These are phyloP conservation scores for Chymomyza costata DNA, from an alignment of 1,140 invertebrate species.

Conservation along the genomic window DNA sequence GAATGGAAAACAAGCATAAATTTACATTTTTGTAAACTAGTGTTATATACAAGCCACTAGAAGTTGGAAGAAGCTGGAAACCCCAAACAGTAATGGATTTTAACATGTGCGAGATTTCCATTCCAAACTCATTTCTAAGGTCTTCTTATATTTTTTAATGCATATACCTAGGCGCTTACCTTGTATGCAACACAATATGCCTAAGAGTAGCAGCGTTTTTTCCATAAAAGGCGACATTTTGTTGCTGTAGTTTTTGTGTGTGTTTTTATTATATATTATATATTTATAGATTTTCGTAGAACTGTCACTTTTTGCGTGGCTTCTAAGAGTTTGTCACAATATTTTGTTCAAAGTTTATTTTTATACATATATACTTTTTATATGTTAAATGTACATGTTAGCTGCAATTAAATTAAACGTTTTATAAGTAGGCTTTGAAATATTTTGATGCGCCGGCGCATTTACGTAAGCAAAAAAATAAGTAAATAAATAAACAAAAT, in stretches of 20 bases:
- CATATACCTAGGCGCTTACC: conserved; percentile 45
- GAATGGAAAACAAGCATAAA: too few relatives aligned
- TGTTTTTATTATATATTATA: conserved; percentile 20
- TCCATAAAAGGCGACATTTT: conserved; percentile 68
- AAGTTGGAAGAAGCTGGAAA: too few relatives aligned
- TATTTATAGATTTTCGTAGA: conserved; percentile 2
- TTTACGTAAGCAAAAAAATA: too few relatives aligned
- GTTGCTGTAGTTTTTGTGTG: conserved; percentile 18
- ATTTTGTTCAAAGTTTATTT: conserved; percentile 2
- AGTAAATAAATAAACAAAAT: too few relatives aligned
- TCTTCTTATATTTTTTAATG: conserved; percentile 37
- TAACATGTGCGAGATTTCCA: too few relatives aligned
- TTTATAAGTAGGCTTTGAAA: too few relatives aligned
- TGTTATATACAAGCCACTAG: too few relatives aligned
- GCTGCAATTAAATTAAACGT: conserved; percentile 2
- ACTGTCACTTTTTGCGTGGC: background rate
- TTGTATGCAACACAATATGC: conserved; percentile 67
- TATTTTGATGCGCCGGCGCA: too few relatives aligned
- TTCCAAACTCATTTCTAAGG: too few relatives aligned
- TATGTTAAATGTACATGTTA: conserved; percentile 31
- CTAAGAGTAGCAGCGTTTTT: conserved; percentile 58
- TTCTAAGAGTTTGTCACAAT: conserved; percentile 7
- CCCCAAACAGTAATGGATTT: too few relatives aligned
- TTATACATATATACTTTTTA: background rate
- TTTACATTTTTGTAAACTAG: too few relatives aligned